These are phyloP conservation scores for Drosophila pachea DNA, from an alignment of 1,140 invertebrate species.

Conservation along the genomic window DNA sequence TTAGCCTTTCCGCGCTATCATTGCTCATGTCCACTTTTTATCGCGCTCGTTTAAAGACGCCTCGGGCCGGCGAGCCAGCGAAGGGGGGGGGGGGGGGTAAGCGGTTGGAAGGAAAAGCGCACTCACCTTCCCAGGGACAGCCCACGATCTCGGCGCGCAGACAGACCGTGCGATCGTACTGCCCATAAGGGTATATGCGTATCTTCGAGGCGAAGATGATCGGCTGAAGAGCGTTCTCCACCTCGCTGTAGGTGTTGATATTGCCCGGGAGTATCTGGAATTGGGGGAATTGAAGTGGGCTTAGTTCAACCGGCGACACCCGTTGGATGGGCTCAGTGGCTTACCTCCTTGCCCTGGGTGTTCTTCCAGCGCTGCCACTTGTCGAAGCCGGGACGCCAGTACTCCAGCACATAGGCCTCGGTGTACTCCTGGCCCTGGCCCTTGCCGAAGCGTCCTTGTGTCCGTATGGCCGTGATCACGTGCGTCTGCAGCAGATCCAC, in stretches of 20 bases:
- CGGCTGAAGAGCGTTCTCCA: slow-evolving; percentile 87
- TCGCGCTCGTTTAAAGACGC: slow-evolving; percentile 50
- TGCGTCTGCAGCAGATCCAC: slow-evolving; percentile 89
- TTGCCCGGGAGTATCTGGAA: slow-evolving; percentile 90
- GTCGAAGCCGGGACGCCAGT: slow-evolving; percentile 89
- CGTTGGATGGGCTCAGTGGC: slow-evolving; percentile 50
- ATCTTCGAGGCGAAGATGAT: slow-evolving; percentile 92
- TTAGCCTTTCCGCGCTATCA: slow-evolving; percentile 68
- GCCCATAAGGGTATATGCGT: slow-evolving; percentile 92
- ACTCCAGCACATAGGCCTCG: slow-evolving; percentile 93
- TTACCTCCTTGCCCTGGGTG: slow-evolving; percentile 87
- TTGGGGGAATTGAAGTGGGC: slow-evolving; percentile 9
- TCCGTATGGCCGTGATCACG: slow-evolving; percentile 90
- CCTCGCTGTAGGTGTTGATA: slow-evolving; percentile 91
- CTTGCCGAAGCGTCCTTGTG: slow-evolving; percentile 96
- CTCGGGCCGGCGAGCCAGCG: slow-evolving; percentile 8
- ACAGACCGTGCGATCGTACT: slow-evolving; percentile 93
- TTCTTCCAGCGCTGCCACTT: slow-evolving; percentile 91
- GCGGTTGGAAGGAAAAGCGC: neutral
- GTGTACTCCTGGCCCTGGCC: slow-evolving; percentile 95
- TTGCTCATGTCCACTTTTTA: slow-evolving; percentile 62
- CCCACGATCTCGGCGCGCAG: slow-evolving; percentile 95
- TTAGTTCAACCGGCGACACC: neutral
- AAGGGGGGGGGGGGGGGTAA: neutral
- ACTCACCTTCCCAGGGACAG: slow-evolving; percentile 91